Evolutionary conservation across 2,797 vertebrate genomes (phyloP), one percentile per base, ranked within the genome.

Genomic region (Notoglanidium macrostoma): DNA sequence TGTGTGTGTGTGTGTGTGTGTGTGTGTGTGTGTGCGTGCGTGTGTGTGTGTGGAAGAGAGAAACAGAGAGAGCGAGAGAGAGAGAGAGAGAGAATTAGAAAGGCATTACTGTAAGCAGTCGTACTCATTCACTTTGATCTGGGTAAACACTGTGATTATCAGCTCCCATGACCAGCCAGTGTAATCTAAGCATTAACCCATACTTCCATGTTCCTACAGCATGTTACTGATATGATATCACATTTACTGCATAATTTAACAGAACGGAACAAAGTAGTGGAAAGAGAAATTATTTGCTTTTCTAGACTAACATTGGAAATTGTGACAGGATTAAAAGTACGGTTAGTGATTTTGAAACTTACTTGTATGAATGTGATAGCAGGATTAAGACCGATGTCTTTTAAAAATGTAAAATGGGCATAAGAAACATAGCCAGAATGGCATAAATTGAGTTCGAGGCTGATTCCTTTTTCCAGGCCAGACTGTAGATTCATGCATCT

Each of bases 131-230:
- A 51, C 84, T 86, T 89, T 86, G 76, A 86, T 88, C 89, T 86
- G 80, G 26, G 84, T 86, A 83, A 86, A 84, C 19, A 76, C 80
- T 73, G 72, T 32, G 82, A 85, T 68, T 86, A 86, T 83, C 89
- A 87, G 73, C 78, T 86, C 70, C 80, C 81, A 79, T 87, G 87
- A 86, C 85, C 72, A 49, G 80, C 72, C 87, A n/a, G 72, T 83
- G 32, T 70, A 86, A 83, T 83, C 80, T 63, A 83, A 86, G 72
- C 79, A 86, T 68, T 85, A 86, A 78, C 35, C 84, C 80, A 78
- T 68, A 83, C 78, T 83, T 80, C 57, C 84, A 85, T 17, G 68
- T 63, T 88, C 49, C 87, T 82, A 32, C 61, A 70, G 54, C 21
- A 26, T 29, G 46, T 65, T 67, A 86, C 84, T 72, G 80, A 86